Evolutionary conservation across 2,113 vertebrate genomes (phyloP).

Genomic region (Bubo bubo): DNA sequence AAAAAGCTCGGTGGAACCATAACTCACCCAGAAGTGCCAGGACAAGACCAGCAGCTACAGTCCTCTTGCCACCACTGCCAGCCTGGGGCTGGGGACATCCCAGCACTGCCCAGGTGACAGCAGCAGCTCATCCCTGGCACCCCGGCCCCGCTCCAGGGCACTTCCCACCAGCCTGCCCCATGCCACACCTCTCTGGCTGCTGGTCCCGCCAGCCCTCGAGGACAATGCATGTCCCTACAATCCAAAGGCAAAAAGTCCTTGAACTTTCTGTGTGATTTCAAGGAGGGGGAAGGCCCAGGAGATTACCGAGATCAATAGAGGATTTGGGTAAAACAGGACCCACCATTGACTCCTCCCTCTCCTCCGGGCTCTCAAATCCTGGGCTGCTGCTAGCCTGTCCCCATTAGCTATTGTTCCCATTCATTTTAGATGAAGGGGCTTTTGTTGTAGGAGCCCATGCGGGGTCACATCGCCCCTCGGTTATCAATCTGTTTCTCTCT

Average conservation of each 20-base stretch:
- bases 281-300: constrained; percentile 28
- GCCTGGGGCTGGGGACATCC: not conserved
- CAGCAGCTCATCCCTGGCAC: not conserved
- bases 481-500: constrained; percentile 64
- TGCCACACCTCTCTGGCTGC: not conserved
- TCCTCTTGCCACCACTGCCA: not conserved
- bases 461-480: constrained; percentile 43
- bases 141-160: accelerated
- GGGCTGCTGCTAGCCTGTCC: constrained; percentile 1
- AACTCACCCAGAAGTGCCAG: accelerated
- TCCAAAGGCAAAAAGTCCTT: constrained; percentile 31
- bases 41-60: not conserved
- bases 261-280: constrained; percentile 51
- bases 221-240: not conserved
- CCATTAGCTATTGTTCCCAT: constrained; percentile 59
- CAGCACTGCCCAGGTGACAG: not conserved
- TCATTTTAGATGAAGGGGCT: constrained; percentile 60
- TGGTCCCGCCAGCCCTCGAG: accelerated
- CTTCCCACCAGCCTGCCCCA: not conserved
- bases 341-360: constrained; percentile 25
- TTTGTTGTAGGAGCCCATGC: constrained; percentile 47
- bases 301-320: constrained; percentile 30
- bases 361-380: not conserved
- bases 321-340: constrained; percentile 44
- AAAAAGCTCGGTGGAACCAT: not conserved